Evolutionary conservation across 2,797 vertebrate species (phyloP).

Genomic region (Hemibagrus guttatus): DNA sequence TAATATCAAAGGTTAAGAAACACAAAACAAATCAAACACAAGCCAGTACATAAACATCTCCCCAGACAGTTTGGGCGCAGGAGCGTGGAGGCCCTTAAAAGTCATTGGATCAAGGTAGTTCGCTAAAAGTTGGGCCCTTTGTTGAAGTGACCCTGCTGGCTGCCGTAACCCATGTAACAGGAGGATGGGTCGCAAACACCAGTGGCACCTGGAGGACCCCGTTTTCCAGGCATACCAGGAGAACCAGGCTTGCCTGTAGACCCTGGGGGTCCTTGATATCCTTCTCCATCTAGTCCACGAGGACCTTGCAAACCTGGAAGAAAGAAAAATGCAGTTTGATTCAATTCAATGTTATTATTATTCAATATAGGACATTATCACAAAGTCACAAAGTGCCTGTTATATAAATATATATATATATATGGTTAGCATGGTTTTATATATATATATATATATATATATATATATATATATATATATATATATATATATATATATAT

Average conservation of each 20-base stretch:
- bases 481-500: too few species aligned
- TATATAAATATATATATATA: too few species aligned
- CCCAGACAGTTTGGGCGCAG: neutral
- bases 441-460: too few species aligned
- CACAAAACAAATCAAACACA: neutral
- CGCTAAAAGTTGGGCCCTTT: slow-evolving; percentile 71
- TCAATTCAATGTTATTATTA: too few species aligned
- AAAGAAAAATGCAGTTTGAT: neutral
- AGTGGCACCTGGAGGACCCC: slow-evolving; percentile 61
- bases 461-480: too few species aligned
- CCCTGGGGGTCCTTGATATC: slow-evolving; percentile 62
- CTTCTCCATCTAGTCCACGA: slow-evolving; percentile 64
- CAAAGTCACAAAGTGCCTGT: too few species aligned
- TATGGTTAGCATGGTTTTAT: too few species aligned
- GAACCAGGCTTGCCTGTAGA: slow-evolving; percentile 63
- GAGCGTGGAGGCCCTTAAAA: slow-evolving; percentile 2
- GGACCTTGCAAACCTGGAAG: slow-evolving; percentile 65
- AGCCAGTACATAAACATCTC: neutral
- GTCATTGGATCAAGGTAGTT: slow-evolving; percentile 6
- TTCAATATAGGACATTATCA: too few species aligned
- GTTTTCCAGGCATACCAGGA: slow-evolving; percentile 65
- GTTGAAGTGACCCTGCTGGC: slow-evolving; percentile 59
- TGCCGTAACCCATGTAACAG: slow-evolving; percentile 64
- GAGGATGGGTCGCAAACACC: slow-evolving; percentile 67
- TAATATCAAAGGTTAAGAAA: neutral